Evolutionary conservation across 2,888 invertebrate genomes (phyloP), one percentile per base, ranked within the genome.

Genomic region (Coleophora deauratella): DNA sequence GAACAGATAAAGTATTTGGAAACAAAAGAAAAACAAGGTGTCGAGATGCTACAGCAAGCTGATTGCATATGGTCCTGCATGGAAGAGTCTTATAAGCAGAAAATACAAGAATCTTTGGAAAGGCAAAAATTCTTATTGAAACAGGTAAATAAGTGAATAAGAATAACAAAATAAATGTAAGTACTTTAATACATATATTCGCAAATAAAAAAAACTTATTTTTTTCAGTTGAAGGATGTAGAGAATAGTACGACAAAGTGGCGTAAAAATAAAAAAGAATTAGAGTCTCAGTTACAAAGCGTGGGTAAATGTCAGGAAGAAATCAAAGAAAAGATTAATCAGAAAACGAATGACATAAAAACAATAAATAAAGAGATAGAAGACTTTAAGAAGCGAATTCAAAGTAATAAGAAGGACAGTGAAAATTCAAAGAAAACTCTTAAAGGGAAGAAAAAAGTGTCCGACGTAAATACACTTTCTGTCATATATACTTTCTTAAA

Each of bases 1-100:
- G 52, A 56, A 0, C 87, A 90, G 46, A 88, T 93, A 21, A 72
- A 72, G 45, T 80, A 86, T 38, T 66, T 92, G 37, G 90, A 91
- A 56, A 60, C 82, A 1, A 85, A 87, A 27, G 91, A 91, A 55
- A 81, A 78, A 41, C 78, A 88, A 1, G 89, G 89, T 36, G 65
- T 84, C 40, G 62, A 76, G 35, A 66, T 88, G 7, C 55, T 90
- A 33, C 87, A 88, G 55, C 71, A 88, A 48, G 88, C 89, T 0
- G 89, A 90, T 42, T 73, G 79, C 36, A 79, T 90, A 65, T 88
- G 89, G 85, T 59, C 78, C 0, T 74, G 77, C 35, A 87, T 88
- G 85, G 88, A 87, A 51, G 64, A 69, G 0, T 55, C 72, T 3
- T 88, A 87, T 46, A 82, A 85, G 52, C 66, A 67, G 11, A 78